Conservation (phyloP, 2,797 vertebrate genomes). For the Steatocranus sp. region DNA sequence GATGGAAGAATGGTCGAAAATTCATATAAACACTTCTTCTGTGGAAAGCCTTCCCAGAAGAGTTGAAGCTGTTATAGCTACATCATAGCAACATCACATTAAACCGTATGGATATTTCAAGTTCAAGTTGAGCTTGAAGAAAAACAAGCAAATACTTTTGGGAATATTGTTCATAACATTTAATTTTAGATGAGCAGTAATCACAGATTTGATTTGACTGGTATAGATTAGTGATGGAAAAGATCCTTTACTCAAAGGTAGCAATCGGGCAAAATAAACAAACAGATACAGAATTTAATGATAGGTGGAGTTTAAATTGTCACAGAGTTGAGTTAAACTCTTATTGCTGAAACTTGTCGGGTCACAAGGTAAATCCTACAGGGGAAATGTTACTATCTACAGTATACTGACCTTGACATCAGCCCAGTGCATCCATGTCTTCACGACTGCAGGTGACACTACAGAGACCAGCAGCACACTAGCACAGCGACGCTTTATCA, state of each 20-base stretch:
- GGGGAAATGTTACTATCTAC: background rate
- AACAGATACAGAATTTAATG: background rate
- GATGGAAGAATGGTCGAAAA: background rate
- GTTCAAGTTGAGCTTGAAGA: background rate
- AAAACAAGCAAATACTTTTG: background rate
- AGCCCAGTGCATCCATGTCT: constrained; percentile 64
- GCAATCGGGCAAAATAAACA: background rate
- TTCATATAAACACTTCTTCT: background rate
- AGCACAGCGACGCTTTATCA: constrained; percentile 79
- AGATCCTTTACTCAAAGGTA: background rate
- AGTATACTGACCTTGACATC: constrained; percentile 32
- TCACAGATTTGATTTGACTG: background rate
- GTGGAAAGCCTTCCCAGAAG: background rate
- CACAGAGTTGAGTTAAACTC: background rate
- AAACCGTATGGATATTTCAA: background rate
- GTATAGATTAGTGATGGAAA: background rate
- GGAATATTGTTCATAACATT: background rate
- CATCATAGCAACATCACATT: background rate
- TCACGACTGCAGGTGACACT: constrained; percentile 75
- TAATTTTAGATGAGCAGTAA: background rate
- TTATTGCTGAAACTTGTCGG: background rate
- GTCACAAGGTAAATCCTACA: background rate
- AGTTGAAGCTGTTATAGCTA: background rate
- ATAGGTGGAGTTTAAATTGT: background rate
- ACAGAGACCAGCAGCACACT: constrained; percentile 80